A percentile compares a stretch with the other conserved stretches of the same genome.
These are phyloP conservation scores for Latheticus oryzae DNA, from an alignment of 2,888 invertebrate genomes.

Conservation along the genomic window DNA sequence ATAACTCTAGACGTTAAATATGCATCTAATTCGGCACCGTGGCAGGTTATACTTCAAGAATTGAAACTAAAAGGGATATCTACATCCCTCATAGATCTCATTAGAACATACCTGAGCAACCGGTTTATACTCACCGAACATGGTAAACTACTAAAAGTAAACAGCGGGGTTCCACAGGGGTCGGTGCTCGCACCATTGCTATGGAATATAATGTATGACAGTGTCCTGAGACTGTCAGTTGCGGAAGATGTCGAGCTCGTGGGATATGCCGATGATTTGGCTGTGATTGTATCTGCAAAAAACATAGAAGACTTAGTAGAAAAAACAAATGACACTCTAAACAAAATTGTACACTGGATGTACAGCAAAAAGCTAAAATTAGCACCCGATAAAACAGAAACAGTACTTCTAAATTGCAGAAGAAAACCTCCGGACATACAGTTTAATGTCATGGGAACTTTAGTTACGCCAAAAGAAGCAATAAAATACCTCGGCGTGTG, in stretches of 20 bases:
- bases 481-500: slow-evolving; percentile 20
- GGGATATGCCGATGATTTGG: slow-evolving; percentile 26
- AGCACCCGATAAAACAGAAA: slow-evolving; percentile 23
- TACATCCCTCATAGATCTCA: background rate
- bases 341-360: slow-evolving; percentile 19
- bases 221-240: slow-evolving; percentile 3
- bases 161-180: slow-evolving; percentile 19
- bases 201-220: slow-evolving; percentile 23
- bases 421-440: slow-evolving; percentile 1
- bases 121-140: slow-evolving; percentile 5
- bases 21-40: slow-evolving; percentile 19
- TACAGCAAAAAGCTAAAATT: slow-evolving; percentile 1
- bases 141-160: background rate
- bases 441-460: background rate
- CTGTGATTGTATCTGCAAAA: slow-evolving; percentile 7
- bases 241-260: slow-evolving; percentile 1
- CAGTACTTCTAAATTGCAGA: slow-evolving; percentile 3
- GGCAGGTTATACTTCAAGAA: slow-evolving; percentile 4
- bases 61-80: slow-evolving; percentile 5
- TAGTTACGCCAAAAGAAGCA: slow-evolving; percentile 8
- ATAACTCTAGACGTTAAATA: background rate
- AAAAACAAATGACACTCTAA: slow-evolving; percentile 3
- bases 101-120: slow-evolving; percentile 6
- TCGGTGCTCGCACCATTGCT: slow-evolving; percentile 18
- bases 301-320: slow-evolving; percentile 2